phyloP scores from a whole-genome alignment of 2,113 vertebrate species.

The Cyanistes caeruleus region DNA sequence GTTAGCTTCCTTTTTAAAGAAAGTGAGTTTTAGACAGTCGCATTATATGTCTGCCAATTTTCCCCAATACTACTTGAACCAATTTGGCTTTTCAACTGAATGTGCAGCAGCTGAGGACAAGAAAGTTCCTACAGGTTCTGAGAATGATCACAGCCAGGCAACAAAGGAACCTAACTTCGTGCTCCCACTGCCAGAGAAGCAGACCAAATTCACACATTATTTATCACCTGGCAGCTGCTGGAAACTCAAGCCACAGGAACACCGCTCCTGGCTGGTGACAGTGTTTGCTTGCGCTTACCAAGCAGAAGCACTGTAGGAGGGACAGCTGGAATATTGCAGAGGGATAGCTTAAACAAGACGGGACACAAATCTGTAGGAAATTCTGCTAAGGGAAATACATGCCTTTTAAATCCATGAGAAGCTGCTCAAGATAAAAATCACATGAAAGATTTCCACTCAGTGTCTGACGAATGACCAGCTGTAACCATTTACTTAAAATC shows the following conservation, averaged over 20 bases:
- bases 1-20: neutral
- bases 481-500: neutral
- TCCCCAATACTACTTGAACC: neutral
- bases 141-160: accelerated
- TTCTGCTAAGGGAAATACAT: neutral
- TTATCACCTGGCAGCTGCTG: neutral
- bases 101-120: neutral
- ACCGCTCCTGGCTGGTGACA: neutral
- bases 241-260: neutral
- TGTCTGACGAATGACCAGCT: neutral
- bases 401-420: neutral
- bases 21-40: neutral
- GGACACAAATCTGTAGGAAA: neutral
- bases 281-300: neutral
- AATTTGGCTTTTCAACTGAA: neutral
- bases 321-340: neutral
- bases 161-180: neutral
- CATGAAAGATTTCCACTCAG: neutral
- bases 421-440: neutral
- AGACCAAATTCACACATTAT: neutral
- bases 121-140: neutral
- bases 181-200: neutral
- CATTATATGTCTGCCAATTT: neutral
- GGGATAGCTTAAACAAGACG: neutral
- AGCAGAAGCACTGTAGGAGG: neutral